Evolutionary conservation across 2,113 vertebrate genomes (phyloP), one percentile per base, ranked within the genome.

Genomic region (Chlorodrepanis virens): DNA sequence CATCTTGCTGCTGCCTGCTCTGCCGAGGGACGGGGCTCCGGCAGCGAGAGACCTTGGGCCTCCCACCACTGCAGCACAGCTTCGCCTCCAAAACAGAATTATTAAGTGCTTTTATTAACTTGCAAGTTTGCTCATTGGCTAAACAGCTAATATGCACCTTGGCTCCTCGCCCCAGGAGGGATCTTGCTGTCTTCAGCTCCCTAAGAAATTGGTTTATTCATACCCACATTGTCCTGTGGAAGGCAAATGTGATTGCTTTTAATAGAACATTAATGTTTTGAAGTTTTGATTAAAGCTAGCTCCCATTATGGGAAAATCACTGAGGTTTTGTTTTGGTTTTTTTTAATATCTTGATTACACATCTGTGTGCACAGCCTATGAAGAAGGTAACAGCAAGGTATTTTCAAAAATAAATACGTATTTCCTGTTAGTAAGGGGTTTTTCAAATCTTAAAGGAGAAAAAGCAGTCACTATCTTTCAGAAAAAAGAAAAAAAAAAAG

Each of bases 201-300:
- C 81, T 27, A 24, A 91, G 91, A 92, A 83, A 68, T 19, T 44
- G 61, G 10, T 79, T 87, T 77, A 71, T 85, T 93, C 70, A 50
- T 79, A 61, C 18, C 22, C 85, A 29, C 42, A n/a, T 77, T 91
- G 87, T 76, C 81, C 44, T 54, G 81, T 27, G 65, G 49, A 82
- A 91, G 53, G 74, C 40, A 83, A 90, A 80, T 80, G 78, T 6
- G 63, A 85, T 35, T 74, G 78, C 63, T 95, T 93, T 93, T 91
- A 92, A 95, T 71, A 71, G 2, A 89, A 60, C 87, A 82, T 79
- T 56, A 70, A 53, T n/a, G 45, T 83, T 53, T 70, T 2, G 37
- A 86, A 88, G 85, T 70, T 92, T 76, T 88, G 88, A 88, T 94
- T 90, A 89, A 91, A 87, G 84, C 49, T 81, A 87, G 88, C 74